These are phyloP conservation scores for Drosophila atripex DNA, from an alignment of 2,888 invertebrate genomes.

Conservation along the genomic window DNA sequence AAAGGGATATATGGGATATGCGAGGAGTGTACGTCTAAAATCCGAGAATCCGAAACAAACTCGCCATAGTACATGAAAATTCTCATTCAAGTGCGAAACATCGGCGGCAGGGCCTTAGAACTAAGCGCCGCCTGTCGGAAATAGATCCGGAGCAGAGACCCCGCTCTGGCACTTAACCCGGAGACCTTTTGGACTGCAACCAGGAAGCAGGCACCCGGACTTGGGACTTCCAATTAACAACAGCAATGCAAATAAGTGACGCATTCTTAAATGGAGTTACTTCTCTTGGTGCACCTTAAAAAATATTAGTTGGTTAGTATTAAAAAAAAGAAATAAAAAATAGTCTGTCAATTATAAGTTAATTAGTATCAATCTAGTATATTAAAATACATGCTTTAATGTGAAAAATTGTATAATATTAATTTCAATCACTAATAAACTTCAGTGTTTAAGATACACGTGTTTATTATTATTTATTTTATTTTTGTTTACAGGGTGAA, in stretches of 20 bases:
- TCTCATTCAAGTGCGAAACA: constrained; percentile 74
- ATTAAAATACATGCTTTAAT: neutral
- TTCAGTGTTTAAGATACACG: neutral
- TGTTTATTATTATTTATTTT: neutral
- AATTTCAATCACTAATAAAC: neutral
- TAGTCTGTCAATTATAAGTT: no score
- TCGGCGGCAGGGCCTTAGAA: constrained; percentile 61
- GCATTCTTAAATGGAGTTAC: neutral
- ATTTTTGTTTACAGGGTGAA: constrained; percentile 9
- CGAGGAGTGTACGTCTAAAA: constrained; percentile 14
- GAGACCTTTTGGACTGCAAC: neutral
- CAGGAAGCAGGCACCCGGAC: constrained; percentile 2
- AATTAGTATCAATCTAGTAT: no score
- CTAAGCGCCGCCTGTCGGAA: constrained; percentile 57
- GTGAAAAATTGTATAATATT: neutral
- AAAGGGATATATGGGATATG: constrained; percentile 11
- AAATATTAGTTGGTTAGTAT: neutral
- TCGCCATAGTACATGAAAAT: constrained; percentile 69
- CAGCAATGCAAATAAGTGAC: constrained; percentile 22
- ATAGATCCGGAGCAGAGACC: constrained; percentile 12
- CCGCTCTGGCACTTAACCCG: constrained; percentile 1
- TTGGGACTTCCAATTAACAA: constrained; percentile 43
- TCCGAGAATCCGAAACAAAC: constrained; percentile 30
- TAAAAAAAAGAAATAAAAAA: neutral
- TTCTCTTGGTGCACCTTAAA: constrained; percentile 1